Evolutionary conservation across 2,888 invertebrate species (phyloP).

Genomic region (Sycophila texana): DNA sequence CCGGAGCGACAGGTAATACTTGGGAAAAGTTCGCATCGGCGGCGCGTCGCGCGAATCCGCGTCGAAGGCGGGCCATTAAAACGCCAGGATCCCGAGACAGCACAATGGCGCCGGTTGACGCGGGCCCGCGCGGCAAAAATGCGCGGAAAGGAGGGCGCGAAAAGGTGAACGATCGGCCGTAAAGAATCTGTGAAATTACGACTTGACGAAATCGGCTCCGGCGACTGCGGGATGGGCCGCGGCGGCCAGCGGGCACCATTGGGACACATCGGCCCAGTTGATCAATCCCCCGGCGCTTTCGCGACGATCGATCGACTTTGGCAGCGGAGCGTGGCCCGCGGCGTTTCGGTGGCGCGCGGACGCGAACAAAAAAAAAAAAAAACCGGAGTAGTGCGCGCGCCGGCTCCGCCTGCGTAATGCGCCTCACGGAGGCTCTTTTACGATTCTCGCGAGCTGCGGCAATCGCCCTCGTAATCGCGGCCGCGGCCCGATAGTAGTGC

Average conservation of each 20-base stretch:
- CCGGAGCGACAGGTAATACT: not conserved
- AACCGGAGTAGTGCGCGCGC: not conserved
- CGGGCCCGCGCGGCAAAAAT: constrained; percentile 15
- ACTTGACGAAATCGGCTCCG: constrained; percentile 49
- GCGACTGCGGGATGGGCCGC: not conserved
- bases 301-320: constrained; percentile 45
- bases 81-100: not conserved
- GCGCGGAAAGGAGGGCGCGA: constrained; percentile 39
- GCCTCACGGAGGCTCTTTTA: constrained; percentile 13
- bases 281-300: constrained; percentile 37
- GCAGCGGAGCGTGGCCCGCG: constrained; percentile 41
- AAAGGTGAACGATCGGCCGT: constrained; percentile 48
- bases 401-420: constrained; percentile 19
- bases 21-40: not conserved
- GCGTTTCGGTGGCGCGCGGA: not conserved
- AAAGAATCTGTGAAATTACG: constrained; percentile 53
- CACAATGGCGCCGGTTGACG: not conserved
- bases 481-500: not conserved
- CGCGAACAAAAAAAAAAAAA: constrained; percentile 25
- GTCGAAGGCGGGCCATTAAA: not conserved
- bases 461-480: not conserved
- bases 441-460: constrained; percentile 6
- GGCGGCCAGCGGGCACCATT: constrained; percentile 27
- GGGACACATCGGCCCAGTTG: constrained; percentile 45
- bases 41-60: not conserved